Percentiles rank a stretch among this genome's conserved stretches.
Conservation (phyloP, 2,888 invertebrate species). For the Metalampra italica region DNA sequence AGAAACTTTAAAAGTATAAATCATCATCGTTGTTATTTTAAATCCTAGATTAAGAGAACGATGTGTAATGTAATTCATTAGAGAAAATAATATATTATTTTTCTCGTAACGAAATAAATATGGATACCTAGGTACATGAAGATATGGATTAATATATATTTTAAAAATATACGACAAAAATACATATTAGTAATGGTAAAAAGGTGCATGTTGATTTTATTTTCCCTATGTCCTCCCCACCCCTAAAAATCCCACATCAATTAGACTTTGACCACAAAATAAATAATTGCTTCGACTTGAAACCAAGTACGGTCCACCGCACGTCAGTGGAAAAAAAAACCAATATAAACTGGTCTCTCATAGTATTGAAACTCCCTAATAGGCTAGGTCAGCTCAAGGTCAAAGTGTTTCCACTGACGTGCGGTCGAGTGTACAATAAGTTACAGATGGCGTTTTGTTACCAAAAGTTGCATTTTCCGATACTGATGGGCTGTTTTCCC, state of each 20-base stretch:
- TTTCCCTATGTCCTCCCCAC: conserved; percentile 21
- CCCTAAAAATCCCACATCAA: conserved; percentile 24
- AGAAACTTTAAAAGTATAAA: conserved; percentile 24
- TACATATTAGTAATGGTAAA: conserved; percentile 41
- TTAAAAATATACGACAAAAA: conserved; percentile 32
- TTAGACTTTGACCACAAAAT: conserved; percentile 41
- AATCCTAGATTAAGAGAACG: conserved; percentile 48
- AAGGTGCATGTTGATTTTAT: conserved; percentile 67
- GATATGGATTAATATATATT: conserved; percentile 35
- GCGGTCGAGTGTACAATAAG: too few species aligned
- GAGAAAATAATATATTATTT: conserved; percentile 47
- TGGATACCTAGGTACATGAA: conserved; percentile 24
- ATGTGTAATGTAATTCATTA: conserved; percentile 33
- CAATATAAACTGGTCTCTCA: too few species aligned
- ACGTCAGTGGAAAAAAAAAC: too few species aligned
- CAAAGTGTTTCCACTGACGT: too few species aligned
- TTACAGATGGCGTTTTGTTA: too few species aligned
- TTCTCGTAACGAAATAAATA: conserved; percentile 50
- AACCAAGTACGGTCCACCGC: too few species aligned
- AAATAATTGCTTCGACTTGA: too few species aligned
- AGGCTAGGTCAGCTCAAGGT: too few species aligned
- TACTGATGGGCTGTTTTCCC: too few species aligned
- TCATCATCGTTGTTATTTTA: conserved; percentile 54
- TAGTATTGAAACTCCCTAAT: too few species aligned
- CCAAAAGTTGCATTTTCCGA: too few species aligned